These are phyloP conservation scores for Nasonia longicornis DNA, from an alignment of 1,140 invertebrate species.

Conservation along the genomic window DNA sequence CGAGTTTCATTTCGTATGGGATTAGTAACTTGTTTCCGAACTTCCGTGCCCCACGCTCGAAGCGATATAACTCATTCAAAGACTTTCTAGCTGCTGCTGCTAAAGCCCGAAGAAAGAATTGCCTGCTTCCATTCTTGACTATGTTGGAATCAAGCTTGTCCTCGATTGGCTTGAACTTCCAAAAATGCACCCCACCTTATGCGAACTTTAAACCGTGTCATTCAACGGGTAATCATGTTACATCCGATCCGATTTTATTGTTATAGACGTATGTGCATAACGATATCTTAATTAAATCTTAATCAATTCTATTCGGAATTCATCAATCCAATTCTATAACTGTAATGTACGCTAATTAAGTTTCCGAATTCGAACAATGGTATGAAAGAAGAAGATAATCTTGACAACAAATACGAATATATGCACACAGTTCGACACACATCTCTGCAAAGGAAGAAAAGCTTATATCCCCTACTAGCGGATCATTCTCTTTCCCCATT, in stretches of 20 bases:
- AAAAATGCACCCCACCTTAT: not conserved
- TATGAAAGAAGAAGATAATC: not conserved
- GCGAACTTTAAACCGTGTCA: too few relatives aligned
- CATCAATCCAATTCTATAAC: not conserved
- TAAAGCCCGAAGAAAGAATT: not conserved
- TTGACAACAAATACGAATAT: not conserved
- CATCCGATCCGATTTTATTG: too few relatives aligned
- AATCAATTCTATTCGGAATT: too few relatives aligned
- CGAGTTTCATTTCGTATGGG: conserved; percentile 35
- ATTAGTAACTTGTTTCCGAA: conserved; percentile 36
- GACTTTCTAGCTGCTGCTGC: conserved; percentile 18
- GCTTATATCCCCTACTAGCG: not conserved
- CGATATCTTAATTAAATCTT: too few relatives aligned
- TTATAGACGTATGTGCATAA: too few relatives aligned
- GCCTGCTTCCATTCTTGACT: not conserved
- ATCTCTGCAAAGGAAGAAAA: not conserved
- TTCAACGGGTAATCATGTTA: too few relatives aligned
- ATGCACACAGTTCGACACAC: too few relatives aligned
- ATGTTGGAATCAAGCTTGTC: not conserved
- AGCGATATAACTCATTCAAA: conserved; percentile 30
- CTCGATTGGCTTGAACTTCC: not conserved
- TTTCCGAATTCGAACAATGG: not conserved
- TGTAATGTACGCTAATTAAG: too few relatives aligned
- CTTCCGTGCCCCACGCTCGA: not conserved
- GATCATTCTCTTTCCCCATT: not conserved